Evolutionary conservation across 2,113 vertebrate species (phyloP), one percentile per base, ranked within the genome.

Genomic region (Puffinus mauretanicus): DNA sequence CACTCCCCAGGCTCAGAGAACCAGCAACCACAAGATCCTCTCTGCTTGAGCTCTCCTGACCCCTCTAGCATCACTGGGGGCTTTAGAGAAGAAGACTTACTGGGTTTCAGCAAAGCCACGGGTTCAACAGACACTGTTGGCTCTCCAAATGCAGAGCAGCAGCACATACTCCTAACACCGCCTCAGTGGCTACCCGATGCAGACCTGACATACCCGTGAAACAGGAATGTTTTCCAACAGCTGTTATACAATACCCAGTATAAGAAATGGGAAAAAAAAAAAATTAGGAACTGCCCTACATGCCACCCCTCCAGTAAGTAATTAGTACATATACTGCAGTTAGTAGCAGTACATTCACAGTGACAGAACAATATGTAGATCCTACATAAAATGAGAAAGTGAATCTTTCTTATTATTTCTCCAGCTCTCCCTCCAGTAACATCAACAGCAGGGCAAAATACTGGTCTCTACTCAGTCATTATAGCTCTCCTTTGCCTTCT

Each of bases 151-250:
- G 20, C 51, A 55, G 52, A 54, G 22, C 2, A 82, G 34, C 38
- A 58, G 77, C 60, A 58, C 51, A 20, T 0, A 24, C 15, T 8
- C 5, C 0, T 7, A 20, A 44, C 7, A 3, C 30, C 54, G 60
- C 52, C 80, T 21, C 62, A 47, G 67, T 2, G 42, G 18, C 15
- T 7, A 57, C 29, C 16, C 1, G 0, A 21, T 14, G 16, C 21
- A 67, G 16, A 40, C 20, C 17, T 9, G 7, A 36, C 19, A 8
- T 6, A 40, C 17, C 22, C 36, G 17, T 3, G 38, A 5, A 52
- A 87, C 7, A 40, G 46, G 7, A 26, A 40, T 4, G 7, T 32
- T 64, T 89, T 42, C 46, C 55, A 73, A 30, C 21, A 61, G 32
- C 21, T 72, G 69, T n/a, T 32, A 75, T 14, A n/a, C 3, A 4